Evolutionary conservation across 1,140 invertebrate genomes (phyloP).

Genomic region (Fragariocoptes setiger): DNA sequence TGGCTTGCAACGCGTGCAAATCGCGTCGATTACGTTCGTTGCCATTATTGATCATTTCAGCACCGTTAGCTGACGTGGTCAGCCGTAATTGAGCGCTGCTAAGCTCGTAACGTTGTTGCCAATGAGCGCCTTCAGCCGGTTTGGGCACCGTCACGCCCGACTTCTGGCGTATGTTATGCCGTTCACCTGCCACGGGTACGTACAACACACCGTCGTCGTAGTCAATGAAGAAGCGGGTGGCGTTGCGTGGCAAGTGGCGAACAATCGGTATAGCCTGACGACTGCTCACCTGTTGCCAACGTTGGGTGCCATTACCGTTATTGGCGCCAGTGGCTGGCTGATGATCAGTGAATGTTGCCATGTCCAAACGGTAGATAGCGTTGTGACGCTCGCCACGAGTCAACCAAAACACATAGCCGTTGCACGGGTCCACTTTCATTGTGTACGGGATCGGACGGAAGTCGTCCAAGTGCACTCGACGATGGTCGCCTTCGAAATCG

Average conservation of each 20-base stretch:
- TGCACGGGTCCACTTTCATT: constrained; percentile 61
- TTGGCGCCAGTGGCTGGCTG: neutral
- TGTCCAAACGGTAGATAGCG: neutral
- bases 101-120: neutral
- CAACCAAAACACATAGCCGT: constrained; percentile 28
- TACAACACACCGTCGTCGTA: neutral
- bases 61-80: neutral
- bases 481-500: neutral
- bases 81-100: neutral
- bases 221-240: neutral
- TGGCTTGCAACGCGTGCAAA: neutral
- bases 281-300: neutral
- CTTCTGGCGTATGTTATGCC: neutral
- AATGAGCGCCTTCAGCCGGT: neutral
- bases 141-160: neutral
- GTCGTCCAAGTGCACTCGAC: neutral
- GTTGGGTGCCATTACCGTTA: neutral
- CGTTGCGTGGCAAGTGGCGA: neutral
- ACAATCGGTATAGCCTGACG: neutral
- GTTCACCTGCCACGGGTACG: neutral
- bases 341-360: neutral
- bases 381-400: neutral
- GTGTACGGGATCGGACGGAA: constrained; percentile 25
- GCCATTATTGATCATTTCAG: neutral
- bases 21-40: neutral